Percentiles rank a stretch among this genome's conserved stretches.
Evolutionary conservation across 2,797 vertebrate species (phyloP).

Genomic region (Chromobotia macracanthus): DNA sequence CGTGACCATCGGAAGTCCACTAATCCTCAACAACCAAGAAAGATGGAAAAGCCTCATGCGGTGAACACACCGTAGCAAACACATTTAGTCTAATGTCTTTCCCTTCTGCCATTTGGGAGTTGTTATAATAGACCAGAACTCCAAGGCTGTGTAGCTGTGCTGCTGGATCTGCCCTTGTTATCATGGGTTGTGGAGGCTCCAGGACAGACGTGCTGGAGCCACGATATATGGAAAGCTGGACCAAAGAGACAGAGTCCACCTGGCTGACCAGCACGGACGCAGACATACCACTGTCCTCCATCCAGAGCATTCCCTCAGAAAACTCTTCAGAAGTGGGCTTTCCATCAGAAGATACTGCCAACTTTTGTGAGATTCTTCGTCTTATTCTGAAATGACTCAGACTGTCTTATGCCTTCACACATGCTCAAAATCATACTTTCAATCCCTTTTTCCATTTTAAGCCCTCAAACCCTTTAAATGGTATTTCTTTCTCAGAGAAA

Average conservation of each 20-base stretch:
- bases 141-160: neutral
- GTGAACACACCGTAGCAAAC: neutral
- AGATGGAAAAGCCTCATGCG: neutral
- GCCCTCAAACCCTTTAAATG: neutral
- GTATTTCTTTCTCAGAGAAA: neutral
- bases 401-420: neutral
- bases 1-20: conserved; percentile 21
- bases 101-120: neutral
- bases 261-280: conserved; percentile 82
- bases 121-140: conserved; percentile 9
- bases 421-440: neutral
- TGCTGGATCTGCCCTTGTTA: conserved; percentile 14
- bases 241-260: conserved; percentile 83
- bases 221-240: conserved; percentile 82
- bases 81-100: neutral
- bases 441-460: neutral
- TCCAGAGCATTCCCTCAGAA: conserved; percentile 79
- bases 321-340: conserved; percentile 72
- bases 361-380: conserved; percentile 67
- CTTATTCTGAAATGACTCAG: neutral
- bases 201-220: conserved; percentile 82
- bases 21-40: conserved; percentile 1
- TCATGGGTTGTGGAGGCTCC: conserved; percentile 84
- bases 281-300: conserved; percentile 81
- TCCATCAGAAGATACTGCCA: conserved; percentile 72